Evolutionary conservation across 2,888 invertebrate species (phyloP).

Genomic region (Polietes domitor): DNA sequence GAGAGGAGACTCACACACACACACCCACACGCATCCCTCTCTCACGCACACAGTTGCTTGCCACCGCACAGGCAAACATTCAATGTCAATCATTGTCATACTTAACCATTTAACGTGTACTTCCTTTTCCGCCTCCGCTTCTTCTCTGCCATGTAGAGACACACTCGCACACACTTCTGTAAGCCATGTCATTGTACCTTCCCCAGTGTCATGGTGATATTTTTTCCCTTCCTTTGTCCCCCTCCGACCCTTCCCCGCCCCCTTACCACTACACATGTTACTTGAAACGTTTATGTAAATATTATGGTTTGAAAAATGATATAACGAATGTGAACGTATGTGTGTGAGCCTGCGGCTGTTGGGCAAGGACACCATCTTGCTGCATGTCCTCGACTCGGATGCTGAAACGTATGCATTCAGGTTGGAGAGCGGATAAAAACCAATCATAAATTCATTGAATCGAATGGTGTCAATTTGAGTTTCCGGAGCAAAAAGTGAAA

Average conservation of each 20-base stretch:
- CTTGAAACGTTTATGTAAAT: constrained; percentile 43
- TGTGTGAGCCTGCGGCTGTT: background rate
- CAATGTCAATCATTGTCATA: constrained; percentile 55
- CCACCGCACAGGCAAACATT: background rate
- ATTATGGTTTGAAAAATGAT: constrained; percentile 52
- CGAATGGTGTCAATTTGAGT: constrained; percentile 64
- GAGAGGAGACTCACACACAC: background rate
- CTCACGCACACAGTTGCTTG: background rate
- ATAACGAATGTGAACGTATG: constrained; percentile 32
- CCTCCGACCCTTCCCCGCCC: background rate
- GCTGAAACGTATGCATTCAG: constrained; percentile 8
- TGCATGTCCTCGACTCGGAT: background rate
- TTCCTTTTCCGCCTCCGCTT: background rate
- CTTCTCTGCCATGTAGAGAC: constrained; percentile 8
- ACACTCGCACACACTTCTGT: constrained; percentile 1
- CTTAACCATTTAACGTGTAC: constrained; percentile 37
- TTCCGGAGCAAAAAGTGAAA: constrained; percentile 41
- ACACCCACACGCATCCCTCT: background rate
- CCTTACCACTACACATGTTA: background rate
- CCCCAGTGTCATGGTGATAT: background rate
- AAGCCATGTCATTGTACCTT: background rate
- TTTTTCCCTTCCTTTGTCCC: background rate
- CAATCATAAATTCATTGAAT: constrained; percentile 64
- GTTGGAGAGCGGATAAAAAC: constrained; percentile 40
- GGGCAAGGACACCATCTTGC: background rate